Evolutionary conservation across 2,797 vertebrate genomes (phyloP), one percentile per base, ranked within the genome.

Genomic region (Galaxias olidus): DNA sequence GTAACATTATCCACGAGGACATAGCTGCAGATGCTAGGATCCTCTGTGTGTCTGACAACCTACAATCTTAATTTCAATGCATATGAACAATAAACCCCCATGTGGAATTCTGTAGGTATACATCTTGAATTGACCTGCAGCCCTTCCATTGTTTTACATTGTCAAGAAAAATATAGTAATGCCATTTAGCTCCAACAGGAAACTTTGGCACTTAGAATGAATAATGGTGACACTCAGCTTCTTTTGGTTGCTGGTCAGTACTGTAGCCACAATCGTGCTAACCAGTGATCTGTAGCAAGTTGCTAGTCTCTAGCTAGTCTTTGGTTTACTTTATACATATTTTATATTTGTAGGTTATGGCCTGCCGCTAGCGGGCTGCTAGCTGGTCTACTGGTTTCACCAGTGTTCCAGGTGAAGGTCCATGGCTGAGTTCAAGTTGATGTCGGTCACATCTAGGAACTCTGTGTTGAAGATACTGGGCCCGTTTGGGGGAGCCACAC

Each of bases 361-460:
- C 47, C 19, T n/a, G 52, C 10, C 19, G 51, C 40, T 40, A 40
- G 58, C 40, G 14, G 10, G 10, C 43, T 19, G 13, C 43, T 61
- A 41, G 59, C 52, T 66, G 30, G 57, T 65, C 40, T 40, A 8
- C 30, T 13, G 30, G 7, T 56, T 84, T 95, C 92, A 98, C 97
- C 97, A 99, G 75, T 98, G 96, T 80, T 98, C 96, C 76, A 98
- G 88, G 79, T 97, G 96, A 72, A 99, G 93, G 89, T 99, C 97
- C 95, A 98, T 98, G 76, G 95, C 92, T 73, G 93, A 93, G 89
- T 96, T 98, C 81, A 98, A 86, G 86, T 91, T 96, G 86, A 99
- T 96, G 91, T 98, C 98, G 0, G 94, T 94, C 70, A 96, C 94
- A 74, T 99, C 98, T 73, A 98, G 89, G 88, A 99, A 98, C 86